Evolutionary conservation across 1,140 invertebrate genomes (phyloP), one percentile per base, ranked within the genome.

Genomic region (Leptoteleia sp.): DNA sequence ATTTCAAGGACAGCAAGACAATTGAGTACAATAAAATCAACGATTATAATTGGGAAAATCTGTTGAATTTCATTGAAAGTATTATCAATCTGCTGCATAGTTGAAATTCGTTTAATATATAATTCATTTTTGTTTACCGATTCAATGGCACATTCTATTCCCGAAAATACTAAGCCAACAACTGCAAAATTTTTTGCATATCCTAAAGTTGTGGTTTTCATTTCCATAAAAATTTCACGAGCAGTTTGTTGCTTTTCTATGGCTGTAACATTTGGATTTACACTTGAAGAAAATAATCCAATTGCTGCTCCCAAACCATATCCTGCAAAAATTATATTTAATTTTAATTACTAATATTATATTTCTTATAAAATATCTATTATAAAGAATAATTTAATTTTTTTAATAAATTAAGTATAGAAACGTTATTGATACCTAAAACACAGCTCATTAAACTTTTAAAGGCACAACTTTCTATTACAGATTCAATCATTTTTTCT

Each of bases 121-220:
- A n/a, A n/a, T n/a, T n/a, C n/a, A n/a, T n/a, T n/a, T n/a, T 25
- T 25, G 6, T 25, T 25, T 25, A 96, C 95, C 55, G 92, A 93
- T 93, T 99, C 97, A 85, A 99, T 95, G 12, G 93, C 91, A 87
- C 98, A 99, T 90, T 99, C 97, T 6, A 97, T 93, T 4, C 93
- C 95, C 22, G 98, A 94, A 90, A 99, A 99, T 43, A 99, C 92
- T 13, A 94, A 93, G 55, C 98, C 98, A 78, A 99, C 92, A 40
- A 98, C 90, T 12, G 97, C 98, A 93, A 99, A 99, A 88, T 99
- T 99, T 90, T 99, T 99, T 0, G 95, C 98, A 90, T 99, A 98
- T 50, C 95, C 93, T 33, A 97, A 85, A 47, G 96, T 97, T 4
- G 97, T 94, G 0, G 90, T 91, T 89, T 95, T 96, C 96, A 99